These are phyloP conservation scores for Suillia variegata DNA, from an alignment of 2,888 invertebrate species.

Conservation along the genomic window DNA sequence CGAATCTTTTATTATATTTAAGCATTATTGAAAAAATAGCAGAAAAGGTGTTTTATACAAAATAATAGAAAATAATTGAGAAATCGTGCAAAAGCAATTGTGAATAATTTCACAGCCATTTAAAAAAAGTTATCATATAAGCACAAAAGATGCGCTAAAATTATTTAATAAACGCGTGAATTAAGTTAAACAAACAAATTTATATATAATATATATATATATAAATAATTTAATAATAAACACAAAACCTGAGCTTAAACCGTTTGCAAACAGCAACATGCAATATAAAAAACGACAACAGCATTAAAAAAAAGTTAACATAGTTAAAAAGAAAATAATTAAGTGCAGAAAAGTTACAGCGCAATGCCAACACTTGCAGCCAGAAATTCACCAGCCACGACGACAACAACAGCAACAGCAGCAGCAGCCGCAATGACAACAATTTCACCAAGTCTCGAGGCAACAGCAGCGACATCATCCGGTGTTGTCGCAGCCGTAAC, in stretches of 20 bases:
- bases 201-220: neutral
- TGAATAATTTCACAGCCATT: neutral
- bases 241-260: conserved; percentile 1
- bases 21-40: neutral
- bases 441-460: conserved; percentile 25
- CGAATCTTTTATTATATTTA: neutral
- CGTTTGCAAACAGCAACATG: conserved; percentile 26
- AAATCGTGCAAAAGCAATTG: conserved; percentile 18
- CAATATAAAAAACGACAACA: neutral
- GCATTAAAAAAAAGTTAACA: conserved; percentile 13
- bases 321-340: conserved; percentile 18
- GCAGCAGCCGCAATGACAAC: conserved; percentile 32
- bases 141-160: neutral
- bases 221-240: neutral
- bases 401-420: conserved; percentile 20
- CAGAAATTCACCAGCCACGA: conserved; percentile 35
- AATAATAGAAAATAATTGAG: conserved; percentile 7
- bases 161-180: too few species aligned
- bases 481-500: conserved; percentile 15
- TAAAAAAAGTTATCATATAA: neutral
- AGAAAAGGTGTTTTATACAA: conserved; percentile 13
- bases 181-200: too few species aligned
- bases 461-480: conserved; percentile 24
- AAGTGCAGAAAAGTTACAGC: neutral
- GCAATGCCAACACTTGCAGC: conserved; percentile 49